Evolutionary conservation across 2,888 invertebrate species (phyloP).

Genomic region (Cryptus armator): DNA sequence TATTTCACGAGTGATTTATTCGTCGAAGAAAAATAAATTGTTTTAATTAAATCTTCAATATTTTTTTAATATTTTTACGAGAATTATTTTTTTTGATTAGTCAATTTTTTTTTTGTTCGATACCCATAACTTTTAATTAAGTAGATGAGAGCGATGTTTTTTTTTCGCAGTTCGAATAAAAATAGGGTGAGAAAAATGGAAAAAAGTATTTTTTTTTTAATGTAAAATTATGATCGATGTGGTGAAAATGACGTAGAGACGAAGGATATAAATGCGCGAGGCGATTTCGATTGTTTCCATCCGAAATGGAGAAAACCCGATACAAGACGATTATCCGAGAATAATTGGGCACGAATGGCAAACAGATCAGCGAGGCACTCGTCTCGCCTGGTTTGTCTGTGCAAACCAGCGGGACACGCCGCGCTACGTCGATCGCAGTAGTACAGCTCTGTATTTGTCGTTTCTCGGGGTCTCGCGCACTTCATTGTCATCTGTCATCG

Average conservation of each 20-base stretch:
- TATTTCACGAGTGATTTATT: background rate
- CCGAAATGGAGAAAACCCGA: conserved; percentile 67
- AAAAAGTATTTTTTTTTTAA: background rate
- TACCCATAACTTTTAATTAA: too few species aligned
- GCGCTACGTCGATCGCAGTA: conserved; percentile 43
- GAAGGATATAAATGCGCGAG: conserved; percentile 61
- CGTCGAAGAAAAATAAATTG: background rate
- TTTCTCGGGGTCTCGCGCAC: conserved; percentile 71
- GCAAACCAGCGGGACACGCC: conserved; percentile 59
- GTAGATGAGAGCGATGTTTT: too few species aligned
- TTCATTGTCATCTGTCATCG: conserved; percentile 85
- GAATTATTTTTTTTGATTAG: too few species aligned
- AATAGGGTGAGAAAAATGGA: background rate
- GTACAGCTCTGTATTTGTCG: conserved; percentile 50
- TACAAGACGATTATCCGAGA: conserved; percentile 84
- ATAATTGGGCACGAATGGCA: conserved; percentile 84
- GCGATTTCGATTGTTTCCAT: conserved; percentile 76
- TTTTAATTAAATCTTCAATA: background rate
- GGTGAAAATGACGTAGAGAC: conserved; percentile 65
- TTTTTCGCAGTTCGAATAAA: too few species aligned
- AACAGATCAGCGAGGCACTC: conserved; percentile 80
- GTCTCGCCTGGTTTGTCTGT: conserved; percentile 58
- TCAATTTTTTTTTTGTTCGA: too few species aligned
- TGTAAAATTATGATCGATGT: conserved; percentile 7
- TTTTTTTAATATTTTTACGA: background rate